Conservation (phyloP, 2,888 invertebrate species). For the Scelioninae gen. 1 region DNA sequence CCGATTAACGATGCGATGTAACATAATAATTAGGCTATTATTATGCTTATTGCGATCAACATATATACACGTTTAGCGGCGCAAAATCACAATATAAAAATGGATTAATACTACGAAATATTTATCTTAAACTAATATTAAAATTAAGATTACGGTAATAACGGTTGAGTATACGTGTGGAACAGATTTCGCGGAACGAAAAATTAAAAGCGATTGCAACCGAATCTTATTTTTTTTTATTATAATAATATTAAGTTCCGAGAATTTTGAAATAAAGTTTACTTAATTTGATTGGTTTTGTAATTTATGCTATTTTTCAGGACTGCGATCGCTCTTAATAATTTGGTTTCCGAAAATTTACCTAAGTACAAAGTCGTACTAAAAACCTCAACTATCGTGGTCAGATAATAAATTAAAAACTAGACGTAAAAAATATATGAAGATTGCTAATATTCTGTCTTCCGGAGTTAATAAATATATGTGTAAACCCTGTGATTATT, state of each 20-base stretch:
- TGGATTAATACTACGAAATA: slow-evolving; percentile 30
- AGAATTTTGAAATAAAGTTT: background rate
- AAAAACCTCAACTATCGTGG: slow-evolving; percentile 15
- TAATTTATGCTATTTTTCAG: background rate
- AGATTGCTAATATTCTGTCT: background rate
- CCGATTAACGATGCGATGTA: slow-evolving; percentile 37
- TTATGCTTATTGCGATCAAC: slow-evolving; percentile 41
- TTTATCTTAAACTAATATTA: slow-evolving; percentile 3
- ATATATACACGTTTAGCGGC: slow-evolving; percentile 38
- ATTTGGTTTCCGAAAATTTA: background rate
- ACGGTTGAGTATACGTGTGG: slow-evolving; percentile 21
- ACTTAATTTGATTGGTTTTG: background rate
- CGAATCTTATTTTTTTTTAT: background rate
- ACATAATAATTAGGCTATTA: slow-evolving; percentile 38
- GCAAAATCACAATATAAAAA: slow-evolving; percentile 43
- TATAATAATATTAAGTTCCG: background rate
- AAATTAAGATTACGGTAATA: slow-evolving; percentile 29
- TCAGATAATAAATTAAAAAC: slow-evolving; percentile 34
- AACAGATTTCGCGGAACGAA: background rate
- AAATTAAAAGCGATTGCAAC: background rate
- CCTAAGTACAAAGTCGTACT: slow-evolving; percentile 1
- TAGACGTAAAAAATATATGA: slow-evolving; percentile 14
- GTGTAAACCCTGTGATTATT: slow-evolving; percentile 12
- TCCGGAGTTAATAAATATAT: slow-evolving; percentile 24
- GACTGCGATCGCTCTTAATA: background rate